Conservation (phyloP, 2,888 invertebrate species). For the Drosophila greeni region DNA sequence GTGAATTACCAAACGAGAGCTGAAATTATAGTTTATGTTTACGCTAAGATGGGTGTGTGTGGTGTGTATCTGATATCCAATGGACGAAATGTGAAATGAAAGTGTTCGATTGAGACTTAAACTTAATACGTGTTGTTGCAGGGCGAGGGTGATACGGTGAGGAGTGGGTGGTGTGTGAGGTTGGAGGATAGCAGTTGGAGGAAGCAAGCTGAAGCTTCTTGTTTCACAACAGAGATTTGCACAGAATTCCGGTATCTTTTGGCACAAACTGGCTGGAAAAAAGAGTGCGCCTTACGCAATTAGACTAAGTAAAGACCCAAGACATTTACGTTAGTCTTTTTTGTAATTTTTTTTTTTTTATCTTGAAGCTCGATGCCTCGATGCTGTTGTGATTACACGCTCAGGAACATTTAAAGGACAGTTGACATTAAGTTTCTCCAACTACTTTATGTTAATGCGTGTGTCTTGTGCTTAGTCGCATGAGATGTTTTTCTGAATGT, state of each 20-base stretch:
- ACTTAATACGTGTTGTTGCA: conserved; percentile 41
- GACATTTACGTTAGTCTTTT: conserved; percentile 14
- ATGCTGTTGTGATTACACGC: conserved; percentile 25
- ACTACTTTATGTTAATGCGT: conserved; percentile 23
- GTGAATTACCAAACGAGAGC: conserved; percentile 55
- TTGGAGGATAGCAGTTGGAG: conserved; percentile 11
- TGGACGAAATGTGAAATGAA: conserved; percentile 33
- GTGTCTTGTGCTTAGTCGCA: conserved; percentile 13
- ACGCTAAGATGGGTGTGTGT: conserved; percentile 49
- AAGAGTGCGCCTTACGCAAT: conserved; percentile 40
- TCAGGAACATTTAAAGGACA: conserved; percentile 23
- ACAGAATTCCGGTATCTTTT: conserved; percentile 59
- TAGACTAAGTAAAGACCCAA: conserved; percentile 30
- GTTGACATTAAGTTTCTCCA: conserved; percentile 33
- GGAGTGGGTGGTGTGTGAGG: background rate
- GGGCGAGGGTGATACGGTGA: conserved; percentile 11
- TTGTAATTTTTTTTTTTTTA: conserved; percentile 28
- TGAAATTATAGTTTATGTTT: conserved; percentile 60
- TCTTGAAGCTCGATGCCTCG: conserved; percentile 14
- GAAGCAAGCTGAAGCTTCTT: conserved; percentile 26
- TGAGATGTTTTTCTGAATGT: conserved; percentile 42
- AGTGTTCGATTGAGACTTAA: conserved; percentile 52
- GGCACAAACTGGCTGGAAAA: conserved; percentile 64
- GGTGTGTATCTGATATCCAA: conserved; percentile 16
- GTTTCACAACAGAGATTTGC: conserved; percentile 60